Conservation (phyloP, 2,888 invertebrate species). For the Drosophila recens region DNA sequence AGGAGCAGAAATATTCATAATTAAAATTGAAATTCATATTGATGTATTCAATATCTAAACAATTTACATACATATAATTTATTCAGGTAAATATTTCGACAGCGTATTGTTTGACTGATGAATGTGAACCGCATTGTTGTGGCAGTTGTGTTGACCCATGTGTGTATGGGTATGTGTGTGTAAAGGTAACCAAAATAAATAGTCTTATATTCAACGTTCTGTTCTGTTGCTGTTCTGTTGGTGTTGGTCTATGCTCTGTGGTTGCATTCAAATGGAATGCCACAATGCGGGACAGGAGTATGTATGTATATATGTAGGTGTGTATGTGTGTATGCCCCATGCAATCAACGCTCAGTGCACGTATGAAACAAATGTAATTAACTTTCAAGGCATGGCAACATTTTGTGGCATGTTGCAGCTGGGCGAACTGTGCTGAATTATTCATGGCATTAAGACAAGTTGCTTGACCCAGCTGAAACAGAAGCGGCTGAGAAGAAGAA, state of each 20-base stretch:
- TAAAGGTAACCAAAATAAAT: conserved; percentile 35
- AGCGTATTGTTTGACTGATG: conserved; percentile 57
- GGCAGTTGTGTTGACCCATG: conserved; percentile 23
- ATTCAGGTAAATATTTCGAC: conserved; percentile 64
- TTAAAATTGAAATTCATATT: conserved; percentile 46
- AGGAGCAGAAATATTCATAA: conserved; percentile 42
- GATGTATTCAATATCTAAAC: conserved; percentile 30
- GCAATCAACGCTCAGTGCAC: conserved; percentile 64
- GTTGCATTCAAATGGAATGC: conserved; percentile 51
- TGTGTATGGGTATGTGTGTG: conserved; percentile 14
- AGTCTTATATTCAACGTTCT: conserved; percentile 17
- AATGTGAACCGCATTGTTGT: conserved; percentile 56
- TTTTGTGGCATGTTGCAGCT: conserved; percentile 45
- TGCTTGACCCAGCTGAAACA: conserved; percentile 56
- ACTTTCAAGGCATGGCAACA: conserved; percentile 61
- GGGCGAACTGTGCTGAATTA: conserved; percentile 60
- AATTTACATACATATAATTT: conserved; percentile 38
- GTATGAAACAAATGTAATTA: conserved; percentile 77
- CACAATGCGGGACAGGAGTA: conserved; percentile 24
- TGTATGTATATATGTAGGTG: conserved; percentile 9
- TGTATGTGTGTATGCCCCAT: conserved; percentile 21
- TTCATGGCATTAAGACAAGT: conserved; percentile 72
- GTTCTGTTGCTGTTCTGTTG: not conserved
- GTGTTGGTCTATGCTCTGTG: conserved; percentile 23
- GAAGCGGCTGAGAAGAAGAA: conserved; percentile 3